Evolutionary conservation across 2,113 vertebrate genomes (phyloP), one percentile per base, ranked within the genome.

Genomic region (Mugil cephalus): DNA sequence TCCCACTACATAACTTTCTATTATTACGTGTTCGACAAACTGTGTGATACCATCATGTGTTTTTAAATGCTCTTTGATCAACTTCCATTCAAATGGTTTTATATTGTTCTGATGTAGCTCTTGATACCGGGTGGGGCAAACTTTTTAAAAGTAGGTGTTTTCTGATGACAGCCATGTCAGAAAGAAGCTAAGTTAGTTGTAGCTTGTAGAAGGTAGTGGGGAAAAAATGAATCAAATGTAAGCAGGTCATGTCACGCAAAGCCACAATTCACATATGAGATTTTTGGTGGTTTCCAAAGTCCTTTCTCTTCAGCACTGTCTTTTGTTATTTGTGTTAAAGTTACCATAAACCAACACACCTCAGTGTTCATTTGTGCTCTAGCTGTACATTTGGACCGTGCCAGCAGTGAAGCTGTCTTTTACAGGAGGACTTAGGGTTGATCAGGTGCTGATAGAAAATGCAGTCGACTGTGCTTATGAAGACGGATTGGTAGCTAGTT

Each of bases 31-130:
- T 84, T 67, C 54, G 68, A 40, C 61, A 43, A 55, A 65, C 40
- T 47, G 38, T 80, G 75, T 80, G 56, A 69, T 81, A 60, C 55
- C 80, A 58, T 74, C 18, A 9, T 84, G 61, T 84, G 75, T 73
- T 82, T 64, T 71, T 35, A 48, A 74, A 74, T 69, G 30, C 67
- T 86, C 46, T 74, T 84, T 80, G 36, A 79, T 69, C 47, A 63
- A 79, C 43, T 56, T 51, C 24, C 17, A 81, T 81, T 78, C 58
- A 80, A 82, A 63, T 76, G 76, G 65, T 90, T 88, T 87, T 84
- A 84, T 88, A 88, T 91, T 86, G 75, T 89, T 86, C 65, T 71
- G 46, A 81, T 77, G 84, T 87, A 84, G 75, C 50, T 80, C 61
- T 68, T 46, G 19, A 43, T 46, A 62, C 10, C 50, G 77, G 88